Conservation (phyloP, 2,797 vertebrate genomes). For the Microtus agrestis region DNA sequence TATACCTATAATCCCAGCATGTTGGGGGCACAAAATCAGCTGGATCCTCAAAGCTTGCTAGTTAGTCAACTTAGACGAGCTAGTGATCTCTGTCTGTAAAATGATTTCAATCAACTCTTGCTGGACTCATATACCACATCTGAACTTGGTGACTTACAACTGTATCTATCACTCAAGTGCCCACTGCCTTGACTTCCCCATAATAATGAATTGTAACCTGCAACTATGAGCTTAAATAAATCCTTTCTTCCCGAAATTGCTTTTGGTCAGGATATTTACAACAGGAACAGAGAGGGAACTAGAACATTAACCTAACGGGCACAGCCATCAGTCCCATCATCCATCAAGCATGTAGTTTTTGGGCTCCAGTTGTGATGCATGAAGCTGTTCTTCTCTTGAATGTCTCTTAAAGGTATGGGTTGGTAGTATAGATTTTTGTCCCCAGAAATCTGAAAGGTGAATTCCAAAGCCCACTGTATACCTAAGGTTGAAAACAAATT, state of each 20-base stretch:
- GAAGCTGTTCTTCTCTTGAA: background rate
- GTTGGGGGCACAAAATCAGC: background rate
- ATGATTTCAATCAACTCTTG: background rate
- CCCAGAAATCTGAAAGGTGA: background rate
- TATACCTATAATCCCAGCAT: background rate
- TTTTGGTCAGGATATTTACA: background rate
- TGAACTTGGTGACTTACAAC: background rate
- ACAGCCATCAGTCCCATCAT: background rate
- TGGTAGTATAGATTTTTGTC: background rate
- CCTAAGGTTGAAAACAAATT: background rate
- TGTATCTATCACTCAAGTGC: background rate
- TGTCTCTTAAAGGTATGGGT: background rate
- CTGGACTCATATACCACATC: background rate
- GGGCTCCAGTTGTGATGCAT: accelerated
- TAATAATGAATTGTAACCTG: background rate
- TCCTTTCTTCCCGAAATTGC: background rate
- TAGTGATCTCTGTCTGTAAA: background rate
- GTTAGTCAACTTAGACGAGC: background rate
- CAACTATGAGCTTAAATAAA: background rate
- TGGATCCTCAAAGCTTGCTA: background rate
- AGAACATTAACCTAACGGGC: background rate
- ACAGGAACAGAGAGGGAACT: background rate
- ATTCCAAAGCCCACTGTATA: no score
- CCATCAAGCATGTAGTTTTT: background rate
- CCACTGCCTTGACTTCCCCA: background rate